Base-by-base conservation (phyloP, 2,888 invertebrate species). In the Drosophila subquinaria region DNA sequence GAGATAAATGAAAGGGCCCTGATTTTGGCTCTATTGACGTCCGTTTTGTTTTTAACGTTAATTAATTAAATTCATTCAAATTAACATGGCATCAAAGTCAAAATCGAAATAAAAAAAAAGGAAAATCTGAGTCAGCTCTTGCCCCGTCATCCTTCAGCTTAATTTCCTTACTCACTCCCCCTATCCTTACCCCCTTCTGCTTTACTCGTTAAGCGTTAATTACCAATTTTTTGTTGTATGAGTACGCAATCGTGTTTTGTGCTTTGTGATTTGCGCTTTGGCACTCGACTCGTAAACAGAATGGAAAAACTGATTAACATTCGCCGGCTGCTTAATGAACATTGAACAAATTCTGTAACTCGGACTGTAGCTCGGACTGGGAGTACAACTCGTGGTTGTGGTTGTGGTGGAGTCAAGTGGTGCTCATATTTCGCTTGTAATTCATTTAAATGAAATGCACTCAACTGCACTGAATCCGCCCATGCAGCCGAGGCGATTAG, bases 51-150 rank as follows among this genome's bases (percentile, higher is more conserved):
- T 79, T 82, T 67, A 85, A 53, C 81, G 82, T 85, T 91, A 85
- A 91, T 91, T 91, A 90, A 90, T 91, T 91, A 82, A 90, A 90
- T 89, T 91, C 85, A 87, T 82, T 89, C 82, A 87, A 90, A 90
- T 90, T 88, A 87, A 79, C 85, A 77, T 76, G 67, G 73, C 72
- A 69, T 75, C 71, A 75, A 65, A 68, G 63, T 52, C 40, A 43
- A 30, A 27, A 42, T 17, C 52, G 59, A 38, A 20, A 23, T 53
- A 61, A 61, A 27, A 30, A 56, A 60, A 38, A 38, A 11, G 33
- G 36, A 23, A 47, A 43, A 20, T n/a, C 15, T 10, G 9, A n/a
- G 36, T 27, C 45, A 50, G 38, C 52, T 48, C 63, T 55, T 59
- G 30, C 60, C 38, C 36, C 60, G 48, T 53, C 45, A 57, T 61